phyloP scores from a whole-genome alignment of 2,888 invertebrate species.

The Dendrolimus houi region DNA sequence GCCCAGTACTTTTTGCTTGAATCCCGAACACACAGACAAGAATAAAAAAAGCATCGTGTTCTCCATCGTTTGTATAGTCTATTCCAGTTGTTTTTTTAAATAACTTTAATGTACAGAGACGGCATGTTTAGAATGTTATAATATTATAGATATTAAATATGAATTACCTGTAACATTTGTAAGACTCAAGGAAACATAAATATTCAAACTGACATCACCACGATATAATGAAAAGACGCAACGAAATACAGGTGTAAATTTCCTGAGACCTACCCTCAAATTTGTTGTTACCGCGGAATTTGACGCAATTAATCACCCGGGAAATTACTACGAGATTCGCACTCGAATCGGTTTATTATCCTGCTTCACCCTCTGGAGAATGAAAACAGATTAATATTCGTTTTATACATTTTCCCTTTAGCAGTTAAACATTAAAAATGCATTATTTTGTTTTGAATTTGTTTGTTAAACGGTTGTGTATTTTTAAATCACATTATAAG shows the following conservation, averaged over 20 bases:
- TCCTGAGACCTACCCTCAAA: constrained; percentile 10
- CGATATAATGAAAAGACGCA: neutral
- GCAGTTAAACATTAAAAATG: neutral
- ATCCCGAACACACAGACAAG: too few species aligned
- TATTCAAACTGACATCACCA: neutral
- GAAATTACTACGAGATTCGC: constrained; percentile 10
- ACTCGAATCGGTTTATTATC: constrained; percentile 9
- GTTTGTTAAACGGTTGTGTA: too few species aligned
- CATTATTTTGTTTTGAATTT: neutral
- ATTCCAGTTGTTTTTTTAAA: too few species aligned
- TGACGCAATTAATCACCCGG: constrained; percentile 28
- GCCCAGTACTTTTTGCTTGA: too few species aligned
- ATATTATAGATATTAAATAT: too few species aligned
- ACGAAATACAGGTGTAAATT: neutral
- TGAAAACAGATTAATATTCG: neutral
- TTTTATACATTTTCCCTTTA: neutral
- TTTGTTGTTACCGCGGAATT: constrained; percentile 19
- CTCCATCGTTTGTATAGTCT: too few species aligned
- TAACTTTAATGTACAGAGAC: too few species aligned
- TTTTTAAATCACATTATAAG: too few species aligned
- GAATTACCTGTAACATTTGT: too few species aligned
- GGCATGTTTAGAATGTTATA: too few species aligned
- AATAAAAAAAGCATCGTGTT: too few species aligned
- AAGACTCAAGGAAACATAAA: too few species aligned
- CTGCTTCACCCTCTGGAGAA: neutral